These are phyloP conservation scores for Maniola jurtina DNA, from an alignment of 1,140 invertebrate species.

Conservation along the genomic window DNA sequence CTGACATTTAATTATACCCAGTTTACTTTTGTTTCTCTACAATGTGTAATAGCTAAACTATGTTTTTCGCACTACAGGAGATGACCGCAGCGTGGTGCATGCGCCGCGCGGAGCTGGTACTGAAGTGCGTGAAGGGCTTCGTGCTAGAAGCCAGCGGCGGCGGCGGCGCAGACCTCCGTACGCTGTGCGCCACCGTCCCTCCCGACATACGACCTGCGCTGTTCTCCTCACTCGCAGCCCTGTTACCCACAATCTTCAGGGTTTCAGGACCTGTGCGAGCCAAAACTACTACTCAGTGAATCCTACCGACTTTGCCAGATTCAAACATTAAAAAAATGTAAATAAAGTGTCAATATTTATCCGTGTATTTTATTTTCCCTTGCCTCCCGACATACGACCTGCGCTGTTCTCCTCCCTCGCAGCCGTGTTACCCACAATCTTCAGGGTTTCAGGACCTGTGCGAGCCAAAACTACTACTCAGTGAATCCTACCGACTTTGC, in stretches of 20 bases:
- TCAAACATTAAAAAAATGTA: too few species aligned
- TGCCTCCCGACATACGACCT: conserved; percentile 88
- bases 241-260: conserved; percentile 52
- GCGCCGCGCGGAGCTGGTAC: conserved; percentile 96
- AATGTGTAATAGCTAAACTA: too few species aligned
- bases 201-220: conserved; percentile 86
- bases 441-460: conserved; percentile 45
- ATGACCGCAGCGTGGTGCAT: conserved; percentile 98
- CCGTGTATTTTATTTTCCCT: too few species aligned
- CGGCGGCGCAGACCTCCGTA: conserved; percentile 94
- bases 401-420: conserved; percentile 72
- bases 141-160: conserved; percentile 98
- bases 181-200: conserved; percentile 81
- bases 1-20: too few species aligned
- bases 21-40: too few species aligned
- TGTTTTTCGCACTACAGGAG: conserved; percentile 83
- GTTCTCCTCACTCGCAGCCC: conserved; percentile 72
- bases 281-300: background rate
- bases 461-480: conserved; percentile 15
- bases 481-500: background rate
- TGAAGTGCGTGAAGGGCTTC: conserved; percentile 99
- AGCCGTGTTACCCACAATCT: conserved; percentile 65
- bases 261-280: conserved; percentile 41
- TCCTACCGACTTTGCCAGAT: background rate
- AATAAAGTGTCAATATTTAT: too few species aligned